Conservation (phyloP, 2,888 invertebrate species). For the Rhingia campestris region DNA sequence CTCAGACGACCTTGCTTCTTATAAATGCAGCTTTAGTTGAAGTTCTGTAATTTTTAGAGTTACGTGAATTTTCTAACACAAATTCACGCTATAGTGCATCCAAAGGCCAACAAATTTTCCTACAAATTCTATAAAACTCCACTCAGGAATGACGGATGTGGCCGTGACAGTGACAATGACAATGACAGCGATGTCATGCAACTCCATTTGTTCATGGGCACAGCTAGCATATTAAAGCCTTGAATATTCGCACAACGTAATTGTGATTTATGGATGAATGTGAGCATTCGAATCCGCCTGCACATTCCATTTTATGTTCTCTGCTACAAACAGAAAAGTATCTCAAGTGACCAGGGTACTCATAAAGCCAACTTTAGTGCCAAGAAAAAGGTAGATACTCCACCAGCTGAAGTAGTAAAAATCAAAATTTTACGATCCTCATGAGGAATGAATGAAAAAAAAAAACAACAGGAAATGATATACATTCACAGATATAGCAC, state of each 20-base stretch:
- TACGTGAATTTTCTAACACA: neutral
- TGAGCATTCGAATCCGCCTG: slow-evolving; percentile 19
- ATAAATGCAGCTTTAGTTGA: no score
- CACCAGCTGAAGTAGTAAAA: slow-evolving; percentile 51
- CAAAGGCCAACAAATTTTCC: slow-evolving; percentile 36
- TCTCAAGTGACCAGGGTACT: slow-evolving; percentile 11
- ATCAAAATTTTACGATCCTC: slow-evolving; percentile 55
- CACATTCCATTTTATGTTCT: slow-evolving; percentile 17
- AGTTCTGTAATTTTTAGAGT: no score
- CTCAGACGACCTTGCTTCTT: no score
- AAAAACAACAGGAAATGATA: slow-evolving; percentile 34
- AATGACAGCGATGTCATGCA: slow-evolving; percentile 37
- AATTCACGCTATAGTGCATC: slow-evolving; percentile 31
- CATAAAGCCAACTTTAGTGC: slow-evolving; percentile 40
- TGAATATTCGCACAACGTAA: slow-evolving; percentile 28
- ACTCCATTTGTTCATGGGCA: slow-evolving; percentile 1
- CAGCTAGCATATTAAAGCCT: slow-evolving; percentile 8
- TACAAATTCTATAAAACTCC: slow-evolving; percentile 59
- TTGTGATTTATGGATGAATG: slow-evolving; percentile 39
- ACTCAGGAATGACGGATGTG: slow-evolving; percentile 62
- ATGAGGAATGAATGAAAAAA: slow-evolving; percentile 25
- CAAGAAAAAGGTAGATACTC: slow-evolving; percentile 35
- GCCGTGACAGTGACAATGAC: slow-evolving; percentile 57
- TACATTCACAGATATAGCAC: slow-evolving; percentile 20
- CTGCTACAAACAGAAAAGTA: neutral